Conservation (phyloP, 2,797 vertebrate genomes). For the Tachyglossus aculeatus region DNA sequence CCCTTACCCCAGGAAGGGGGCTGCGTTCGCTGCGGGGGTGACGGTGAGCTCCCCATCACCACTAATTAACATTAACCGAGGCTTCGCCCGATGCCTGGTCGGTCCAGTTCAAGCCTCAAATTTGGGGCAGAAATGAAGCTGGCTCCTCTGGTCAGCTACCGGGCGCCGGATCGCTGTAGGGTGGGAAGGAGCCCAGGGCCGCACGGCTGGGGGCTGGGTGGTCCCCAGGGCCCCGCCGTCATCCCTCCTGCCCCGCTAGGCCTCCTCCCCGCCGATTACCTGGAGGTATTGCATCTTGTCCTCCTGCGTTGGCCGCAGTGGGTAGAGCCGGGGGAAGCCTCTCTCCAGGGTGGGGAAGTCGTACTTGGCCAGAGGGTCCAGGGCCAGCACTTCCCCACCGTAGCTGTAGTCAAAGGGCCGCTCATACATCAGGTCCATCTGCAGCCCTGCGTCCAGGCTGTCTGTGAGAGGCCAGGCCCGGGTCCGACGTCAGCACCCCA, state of each 20-base stretch:
- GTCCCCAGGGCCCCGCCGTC: background rate
- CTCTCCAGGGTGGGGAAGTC: slow-evolving; percentile 90
- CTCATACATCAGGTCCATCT: slow-evolving; percentile 87
- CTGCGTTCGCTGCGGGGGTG: too few relatives aligned
- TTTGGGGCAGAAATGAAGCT: too few relatives aligned
- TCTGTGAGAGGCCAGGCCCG: slow-evolving; percentile 80
- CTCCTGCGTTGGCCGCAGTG: slow-evolving; percentile 84
- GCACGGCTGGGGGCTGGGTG: background rate
- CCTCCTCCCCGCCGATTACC: slow-evolving; percentile 67
- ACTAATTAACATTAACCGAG: too few relatives aligned
- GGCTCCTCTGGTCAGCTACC: too few relatives aligned
- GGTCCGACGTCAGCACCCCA: background rate
- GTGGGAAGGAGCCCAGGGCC: background rate
- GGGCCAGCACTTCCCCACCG: slow-evolving; percentile 82
- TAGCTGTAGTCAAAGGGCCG: slow-evolving; percentile 87
- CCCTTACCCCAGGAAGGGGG: too few relatives aligned
- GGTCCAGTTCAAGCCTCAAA: too few relatives aligned
- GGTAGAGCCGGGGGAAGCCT: slow-evolving; percentile 84
- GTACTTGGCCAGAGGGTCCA: slow-evolving; percentile 89
- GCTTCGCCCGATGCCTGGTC: too few relatives aligned
- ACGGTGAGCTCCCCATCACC: too few relatives aligned
- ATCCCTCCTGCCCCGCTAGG: background rate
- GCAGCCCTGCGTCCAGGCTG: slow-evolving; percentile 86
- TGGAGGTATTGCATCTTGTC: slow-evolving; percentile 97
- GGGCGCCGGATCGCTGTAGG: background rate